Base-by-base conservation (phyloP, 53 echinoderm and acorn worm species). In the Actinopyga echinites region DNA sequence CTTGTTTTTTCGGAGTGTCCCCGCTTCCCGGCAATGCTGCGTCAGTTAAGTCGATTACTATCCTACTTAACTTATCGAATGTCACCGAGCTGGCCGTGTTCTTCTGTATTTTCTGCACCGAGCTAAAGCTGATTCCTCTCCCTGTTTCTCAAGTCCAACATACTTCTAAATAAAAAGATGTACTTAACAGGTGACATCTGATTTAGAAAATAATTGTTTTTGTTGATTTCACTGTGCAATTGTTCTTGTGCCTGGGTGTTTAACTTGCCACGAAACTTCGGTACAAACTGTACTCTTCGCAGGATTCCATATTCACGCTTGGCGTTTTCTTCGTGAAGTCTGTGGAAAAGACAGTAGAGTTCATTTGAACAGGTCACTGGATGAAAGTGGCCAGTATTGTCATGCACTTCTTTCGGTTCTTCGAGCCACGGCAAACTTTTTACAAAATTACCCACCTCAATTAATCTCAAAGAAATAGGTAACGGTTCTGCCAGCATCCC, bases 221-320 rank as follows among this genome's bases (percentile, higher is more conserved):
- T 63, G 22, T 65, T 82, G 17, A 45, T 44, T 64, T 63, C 83
- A 45, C 43, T 65, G 64, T 82, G 83, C 23, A 82, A 26, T 15
- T 82, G 83, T 45, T 82, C 83, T 15, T 64, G 64, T 38, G 83
- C 65, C 38, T 64, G 82, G 7, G 65, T 64, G 31, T 82, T 82
- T 23, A 65, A 15, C 36, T 64, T 63, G 38, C 43, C 83, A 25
- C 20, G 38, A 19, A 65, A 23, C 65, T 82, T 26, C 6, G 43
- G 83, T 23, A 82, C 65, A 45, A 82, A 63, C 26, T 26, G 42
- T 4, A 82, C 49, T 65, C 83, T 38, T 8, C 83, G 25, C 11
- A 65, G 31, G 19, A 82, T 65, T 64, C 63, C 83, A 42, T 29
- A 63, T 42, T 45, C 45, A 20, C 45, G 23, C 9, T 21, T 81